Base-by-base conservation (phyloP, 2,888 invertebrate genomes). In the Macrostomum cliftonense region DNA sequence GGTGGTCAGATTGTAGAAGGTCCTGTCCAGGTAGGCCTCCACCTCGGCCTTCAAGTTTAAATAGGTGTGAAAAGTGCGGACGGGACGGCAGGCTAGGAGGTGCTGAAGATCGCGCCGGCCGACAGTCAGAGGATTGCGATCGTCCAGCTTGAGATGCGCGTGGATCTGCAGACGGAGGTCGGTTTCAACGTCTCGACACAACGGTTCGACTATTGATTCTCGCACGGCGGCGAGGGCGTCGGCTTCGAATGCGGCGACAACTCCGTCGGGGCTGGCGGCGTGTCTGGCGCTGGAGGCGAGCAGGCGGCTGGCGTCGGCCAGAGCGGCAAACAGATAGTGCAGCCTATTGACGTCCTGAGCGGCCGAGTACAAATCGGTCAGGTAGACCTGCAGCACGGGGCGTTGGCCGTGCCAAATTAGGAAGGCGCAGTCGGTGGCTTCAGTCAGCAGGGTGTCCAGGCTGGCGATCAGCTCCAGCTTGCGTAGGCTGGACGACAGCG, bases 1-100 rank as follows among this genome's bases (percentile, higher is more conserved):
- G 1, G 93, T 88, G 1, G 93, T 93, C 59, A 95, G 75, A 73
- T 95, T 93, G 71, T 97, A 97, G 72, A 93, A 95, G 65, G 84
- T 88, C 56, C 79, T 80, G 61, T 89, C 87, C 56, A 97, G 76
- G 71, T 93, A 91, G 63, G 84, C 80, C 67, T 91, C 91, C 11
- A 88, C 79, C 61, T 72, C 74, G 50, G 60, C 74, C 74, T 58
- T 2, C 54, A 50, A 54, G 39, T 13, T 48, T 36, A 40, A 11
- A 43, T 17, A 28, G 11, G 16, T 20, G 4, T 20, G 28, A 43
- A 43, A 17, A 28, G 17, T 16, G 9, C 14, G 14, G 11, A 43
- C 9, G 2, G 14, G 44, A 4, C 44, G 14, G 9, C 16, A 20
- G 14, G 16, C 9, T 9, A 17, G 42, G 5, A 20, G 38, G 16